Evolutionary conservation across 2,888 invertebrate genomes (phyloP).

Genomic region (Encarsia formosa): DNA sequence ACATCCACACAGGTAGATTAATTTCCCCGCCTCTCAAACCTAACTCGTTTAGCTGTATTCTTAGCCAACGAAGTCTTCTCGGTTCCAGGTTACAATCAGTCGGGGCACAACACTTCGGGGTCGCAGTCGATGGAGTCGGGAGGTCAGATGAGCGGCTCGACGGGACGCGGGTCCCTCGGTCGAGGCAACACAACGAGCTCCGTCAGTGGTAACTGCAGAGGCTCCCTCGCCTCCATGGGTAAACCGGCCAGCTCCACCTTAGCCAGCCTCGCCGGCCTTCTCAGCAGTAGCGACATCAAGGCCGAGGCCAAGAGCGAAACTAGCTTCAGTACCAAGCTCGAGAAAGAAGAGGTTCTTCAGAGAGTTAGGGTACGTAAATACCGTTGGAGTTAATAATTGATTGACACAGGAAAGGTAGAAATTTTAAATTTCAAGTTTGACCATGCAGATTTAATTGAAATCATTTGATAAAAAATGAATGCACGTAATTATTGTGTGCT

Average conservation of each 20-base stretch:
- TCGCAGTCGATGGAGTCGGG: constrained; percentile 58
- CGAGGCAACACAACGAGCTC: constrained; percentile 47
- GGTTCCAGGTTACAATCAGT: constrained; percentile 47
- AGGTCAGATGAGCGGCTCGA: constrained; percentile 49
- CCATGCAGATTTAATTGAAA: no score
- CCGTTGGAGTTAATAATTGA: constrained; percentile 2
- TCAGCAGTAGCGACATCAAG: constrained; percentile 58
- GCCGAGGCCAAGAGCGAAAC: constrained; percentile 49
- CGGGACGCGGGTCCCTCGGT: constrained; percentile 56
- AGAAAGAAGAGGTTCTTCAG: constrained; percentile 55
- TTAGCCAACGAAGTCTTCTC: neutral
- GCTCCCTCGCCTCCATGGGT: constrained; percentile 78
- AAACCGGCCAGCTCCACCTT: constrained; percentile 85
- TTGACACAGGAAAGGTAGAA: no score
- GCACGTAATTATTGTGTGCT: no score
- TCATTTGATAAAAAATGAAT: no score
- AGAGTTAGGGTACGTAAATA: constrained; percentile 57
- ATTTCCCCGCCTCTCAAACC: neutral
- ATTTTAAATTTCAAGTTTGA: no score
- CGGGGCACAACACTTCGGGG: constrained; percentile 55
- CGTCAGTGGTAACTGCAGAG: constrained; percentile 66
- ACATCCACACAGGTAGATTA: constrained; percentile 51
- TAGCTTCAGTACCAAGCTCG: constrained; percentile 45
- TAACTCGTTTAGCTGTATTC: neutral
- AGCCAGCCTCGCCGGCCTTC: constrained; percentile 77